Evolutionary conservation across 2,113 vertebrate species (phyloP).

Genomic region (Otis tarda): DNA sequence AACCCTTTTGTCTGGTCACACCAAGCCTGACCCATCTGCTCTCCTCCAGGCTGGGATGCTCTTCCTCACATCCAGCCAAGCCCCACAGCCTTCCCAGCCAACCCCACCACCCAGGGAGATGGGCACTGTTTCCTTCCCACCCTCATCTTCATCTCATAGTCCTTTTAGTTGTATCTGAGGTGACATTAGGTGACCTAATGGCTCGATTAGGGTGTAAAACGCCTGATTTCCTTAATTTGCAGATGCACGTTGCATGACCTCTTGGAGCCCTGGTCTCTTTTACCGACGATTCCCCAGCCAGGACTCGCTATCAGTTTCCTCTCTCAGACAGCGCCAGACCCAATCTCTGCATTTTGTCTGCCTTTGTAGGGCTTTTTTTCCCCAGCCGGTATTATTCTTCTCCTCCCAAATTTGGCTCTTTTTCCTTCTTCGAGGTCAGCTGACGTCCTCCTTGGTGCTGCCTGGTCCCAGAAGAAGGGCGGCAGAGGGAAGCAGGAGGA

Average conservation of each 20-base stretch:
- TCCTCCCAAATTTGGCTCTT: not conserved
- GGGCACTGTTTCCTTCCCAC: not conserved
- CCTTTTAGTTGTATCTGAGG: not conserved
- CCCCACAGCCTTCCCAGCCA: not conserved
- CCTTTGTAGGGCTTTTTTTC: not conserved
- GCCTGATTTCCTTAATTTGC: not conserved
- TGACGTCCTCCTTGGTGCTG: not conserved
- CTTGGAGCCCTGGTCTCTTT: not conserved
- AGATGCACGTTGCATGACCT: not conserved
- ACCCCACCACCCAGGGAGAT: not conserved
- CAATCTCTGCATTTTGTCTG: not conserved
- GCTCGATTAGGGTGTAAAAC: not conserved
- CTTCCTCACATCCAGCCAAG: not conserved
- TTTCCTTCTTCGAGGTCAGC: not conserved
- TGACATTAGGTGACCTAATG: not conserved
- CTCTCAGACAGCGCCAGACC: not conserved
- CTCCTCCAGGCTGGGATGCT: fast-evolving
- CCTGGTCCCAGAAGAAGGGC: not conserved
- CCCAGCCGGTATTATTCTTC: not conserved
- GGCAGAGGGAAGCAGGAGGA: not conserved
- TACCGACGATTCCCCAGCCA: not conserved
- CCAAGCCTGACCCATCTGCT: not conserved
- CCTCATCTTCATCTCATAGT: not conserved
- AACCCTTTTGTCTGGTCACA: not conserved
- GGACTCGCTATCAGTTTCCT: not conserved